Conservation (phyloP, 2,888 invertebrate genomes). For the Eupithecia dodoneata region DNA sequence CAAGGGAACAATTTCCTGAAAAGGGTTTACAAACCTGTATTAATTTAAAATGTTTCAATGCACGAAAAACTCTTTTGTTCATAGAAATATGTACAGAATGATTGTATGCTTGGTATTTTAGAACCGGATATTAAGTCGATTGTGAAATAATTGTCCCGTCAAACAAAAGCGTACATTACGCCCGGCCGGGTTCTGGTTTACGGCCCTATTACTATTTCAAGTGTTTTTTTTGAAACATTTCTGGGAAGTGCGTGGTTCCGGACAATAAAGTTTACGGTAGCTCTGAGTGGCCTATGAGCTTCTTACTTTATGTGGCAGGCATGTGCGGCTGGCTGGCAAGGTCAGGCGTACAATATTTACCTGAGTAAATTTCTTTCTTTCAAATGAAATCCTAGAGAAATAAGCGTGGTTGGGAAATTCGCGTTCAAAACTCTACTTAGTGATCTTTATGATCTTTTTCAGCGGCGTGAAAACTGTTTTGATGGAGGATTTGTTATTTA, state of each 20-base stretch:
- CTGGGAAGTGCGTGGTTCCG: conserved; percentile 14
- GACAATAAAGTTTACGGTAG: conserved; percentile 20
- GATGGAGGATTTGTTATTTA: too few species aligned
- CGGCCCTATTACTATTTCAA: conserved; percentile 25
- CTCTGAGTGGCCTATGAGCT: conserved; percentile 7
- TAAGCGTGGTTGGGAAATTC: neutral
- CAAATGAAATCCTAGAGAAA: neutral
- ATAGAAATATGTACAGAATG: neutral
- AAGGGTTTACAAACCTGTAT: too few species aligned
- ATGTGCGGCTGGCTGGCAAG: neutral
- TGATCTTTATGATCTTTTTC: too few species aligned
- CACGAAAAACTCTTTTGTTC: neutral
- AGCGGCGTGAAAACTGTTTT: too few species aligned
- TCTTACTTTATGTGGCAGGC: conserved; percentile 5
- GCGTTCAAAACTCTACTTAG: neutral
- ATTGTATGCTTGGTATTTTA: neutral
- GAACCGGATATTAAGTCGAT: neutral
- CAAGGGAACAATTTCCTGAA: neutral
- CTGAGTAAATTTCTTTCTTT: neutral
- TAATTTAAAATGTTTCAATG: too few species aligned
- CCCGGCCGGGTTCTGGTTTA: neutral
- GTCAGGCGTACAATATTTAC: neutral
- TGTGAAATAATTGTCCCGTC: neutral
- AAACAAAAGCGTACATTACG: conserved; percentile 8
- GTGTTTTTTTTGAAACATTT: conserved; percentile 27